phyloP scores from a whole-genome alignment of 2,797 vertebrate genomes.

The Eulemur mongoz region DNA sequence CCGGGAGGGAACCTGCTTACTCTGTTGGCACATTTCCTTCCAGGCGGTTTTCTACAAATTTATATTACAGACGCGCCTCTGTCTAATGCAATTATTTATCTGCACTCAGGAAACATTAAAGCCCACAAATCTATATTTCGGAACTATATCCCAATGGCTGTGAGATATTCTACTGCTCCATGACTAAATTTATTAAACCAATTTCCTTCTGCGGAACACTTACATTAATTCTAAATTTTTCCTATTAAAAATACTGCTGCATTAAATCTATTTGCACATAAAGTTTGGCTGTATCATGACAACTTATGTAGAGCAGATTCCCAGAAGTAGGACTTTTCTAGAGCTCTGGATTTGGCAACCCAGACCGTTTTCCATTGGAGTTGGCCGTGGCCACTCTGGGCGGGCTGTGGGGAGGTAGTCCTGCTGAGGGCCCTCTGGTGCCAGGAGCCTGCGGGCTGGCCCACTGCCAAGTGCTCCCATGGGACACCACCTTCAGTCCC shows the following conservation, averaged over 20 bases:
- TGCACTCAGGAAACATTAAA: not conserved
- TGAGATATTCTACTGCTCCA: not conserved
- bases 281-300: not conserved
- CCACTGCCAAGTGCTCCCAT: not conserved
- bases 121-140: not conserved
- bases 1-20: not conserved
- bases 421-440: not conserved
- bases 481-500: not conserved
- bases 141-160: not conserved
- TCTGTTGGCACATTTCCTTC: fast-evolving
- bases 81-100: not conserved
- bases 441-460: not conserved
- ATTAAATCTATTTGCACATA: not conserved
- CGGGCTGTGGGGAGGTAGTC: not conserved
- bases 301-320: not conserved
- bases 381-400: not conserved
- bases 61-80: not conserved
- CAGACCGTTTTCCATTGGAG: not conserved
- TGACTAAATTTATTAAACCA: not conserved
- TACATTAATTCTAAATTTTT: not conserved
- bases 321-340: not conserved
- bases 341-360: not conserved
- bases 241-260: not conserved
- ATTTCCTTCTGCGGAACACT: not conserved
- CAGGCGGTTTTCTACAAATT: fast-evolving